Percentiles rank a stretch among this genome's conserved stretches.
Evolutionary conservation across 2,113 vertebrate species (phyloP).

Genomic region (Gymnorhina tibicen): DNA sequence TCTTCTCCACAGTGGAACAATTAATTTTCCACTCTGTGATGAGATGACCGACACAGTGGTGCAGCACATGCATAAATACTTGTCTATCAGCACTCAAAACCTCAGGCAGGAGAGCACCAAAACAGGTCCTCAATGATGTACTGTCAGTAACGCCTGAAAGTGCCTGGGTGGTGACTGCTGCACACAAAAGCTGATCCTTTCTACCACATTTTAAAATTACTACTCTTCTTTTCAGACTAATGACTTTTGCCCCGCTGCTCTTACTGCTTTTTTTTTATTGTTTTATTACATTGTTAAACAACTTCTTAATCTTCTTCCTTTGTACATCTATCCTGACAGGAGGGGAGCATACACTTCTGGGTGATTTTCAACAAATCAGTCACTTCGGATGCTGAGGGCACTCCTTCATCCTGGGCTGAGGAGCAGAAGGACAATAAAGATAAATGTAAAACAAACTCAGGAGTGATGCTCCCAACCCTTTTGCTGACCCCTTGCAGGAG

Average conservation of each 20-base stretch:
- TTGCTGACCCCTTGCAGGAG: background rate
- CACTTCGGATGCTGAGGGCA: background rate
- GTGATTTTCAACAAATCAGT: background rate
- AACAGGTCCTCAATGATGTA: background rate
- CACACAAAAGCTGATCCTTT: slow-evolving; percentile 32
- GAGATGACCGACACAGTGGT: slow-evolving; percentile 9
- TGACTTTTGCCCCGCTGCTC: background rate
- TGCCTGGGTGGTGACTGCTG: background rate
- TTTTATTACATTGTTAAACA: background rate
- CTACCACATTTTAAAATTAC: slow-evolving; percentile 3
- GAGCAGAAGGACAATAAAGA: background rate
- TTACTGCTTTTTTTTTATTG: background rate
- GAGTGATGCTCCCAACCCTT: background rate
- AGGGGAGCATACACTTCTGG: background rate
- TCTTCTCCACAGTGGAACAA: slow-evolving; percentile 6
- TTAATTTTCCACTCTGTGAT: slow-evolving; percentile 49
- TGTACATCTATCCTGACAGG: background rate
- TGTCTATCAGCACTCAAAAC: slow-evolving; percentile 32
- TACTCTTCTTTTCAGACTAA: background rate
- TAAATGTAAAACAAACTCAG: background rate
- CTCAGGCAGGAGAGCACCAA: slow-evolving; percentile 4
- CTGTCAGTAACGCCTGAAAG: background rate
- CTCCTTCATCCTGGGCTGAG: background rate
- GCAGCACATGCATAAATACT: slow-evolving; percentile 10
- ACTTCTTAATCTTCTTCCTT: background rate